A percentile compares a stretch with the other conserved stretches of the same genome.
Evolutionary conservation across 2,888 invertebrate genomes (phyloP).

Genomic region (Amphiduros pacificus): DNA sequence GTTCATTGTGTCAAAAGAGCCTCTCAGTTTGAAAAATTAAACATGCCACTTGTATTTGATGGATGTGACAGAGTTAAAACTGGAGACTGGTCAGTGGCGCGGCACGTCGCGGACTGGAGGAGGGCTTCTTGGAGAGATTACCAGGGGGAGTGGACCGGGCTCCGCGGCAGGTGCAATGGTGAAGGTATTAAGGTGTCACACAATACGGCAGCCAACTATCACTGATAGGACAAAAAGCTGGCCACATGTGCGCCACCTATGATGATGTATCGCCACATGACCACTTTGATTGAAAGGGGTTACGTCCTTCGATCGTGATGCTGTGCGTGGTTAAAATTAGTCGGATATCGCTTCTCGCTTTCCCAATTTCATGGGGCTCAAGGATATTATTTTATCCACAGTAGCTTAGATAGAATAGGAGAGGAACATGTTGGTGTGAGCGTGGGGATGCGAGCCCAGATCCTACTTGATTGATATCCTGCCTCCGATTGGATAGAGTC

Average conservation of each 20-base stretch:
- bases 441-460: background rate
- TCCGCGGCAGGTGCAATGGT: too few relatives aligned
- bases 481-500: too few relatives aligned
- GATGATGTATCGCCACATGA: background rate
- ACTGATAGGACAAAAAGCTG: background rate
- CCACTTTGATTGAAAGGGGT: background rate
- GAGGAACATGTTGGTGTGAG: conserved; percentile 1
- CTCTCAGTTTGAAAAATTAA: too few relatives aligned
- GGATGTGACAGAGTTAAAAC: too few relatives aligned
- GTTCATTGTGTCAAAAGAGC: background rate
- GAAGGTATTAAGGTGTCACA: too few relatives aligned
- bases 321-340: background rate
- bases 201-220: background rate
- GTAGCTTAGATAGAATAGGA: conserved; percentile 8
- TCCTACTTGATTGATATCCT: too few relatives aligned
- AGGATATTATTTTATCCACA: conserved; percentile 12
- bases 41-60: too few relatives aligned
- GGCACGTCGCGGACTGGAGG: too few relatives aligned
- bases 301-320: background rate
- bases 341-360: background rate
- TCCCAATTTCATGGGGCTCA: background rate
- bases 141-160: too few relatives aligned
- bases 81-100: too few relatives aligned
- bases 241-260: background rate
- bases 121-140: too few relatives aligned